Base-by-base conservation (phyloP, 2,797 vertebrate genomes). In the Sebastolobus altivelis region DNA sequence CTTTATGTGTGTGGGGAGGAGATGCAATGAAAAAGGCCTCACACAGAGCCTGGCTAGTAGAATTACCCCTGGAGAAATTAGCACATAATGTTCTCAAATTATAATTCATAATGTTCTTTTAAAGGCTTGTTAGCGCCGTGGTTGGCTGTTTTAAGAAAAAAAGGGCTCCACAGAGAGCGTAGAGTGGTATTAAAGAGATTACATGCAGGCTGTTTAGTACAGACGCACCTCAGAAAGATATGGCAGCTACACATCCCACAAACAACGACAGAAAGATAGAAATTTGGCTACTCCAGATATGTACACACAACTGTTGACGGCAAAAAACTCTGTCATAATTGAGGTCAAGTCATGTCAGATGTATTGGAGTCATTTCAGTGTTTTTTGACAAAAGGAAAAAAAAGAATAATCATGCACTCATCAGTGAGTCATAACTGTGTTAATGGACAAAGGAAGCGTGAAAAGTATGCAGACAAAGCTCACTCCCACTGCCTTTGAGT, bases 41-140 rank as follows among this genome's bases (percentile, higher is more conserved):
- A 88, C 82, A 87, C 78, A 40, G 77, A 75, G 81, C 67, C 27
- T n/a, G 31, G 67, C 79, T 65, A 29, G 58, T 38, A 2, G 46
- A 75, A 58, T 29, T 61, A 68, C 82, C 91, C 85, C 88, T 75
- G 72, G 89, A 94, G 90, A 91, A 93, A 94, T 93, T 77, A 91
- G 77, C 79, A 72, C 81, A 59, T 91, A 88, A 93, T 91, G 86
- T 80, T 86, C 77, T 76, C 63, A 82, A 88, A 93, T 92, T 87
- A 91, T 89, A 87, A 93, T 90, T 93, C 90, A 89, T 91, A 92
- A 93, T 89, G 87, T 87, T 86, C 87, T 82, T 86, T 88, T 90
- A 86, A 87, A 87, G 83, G 74, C 89, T 90, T 88, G 89, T 94
- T 91, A 92, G 80, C 65, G 10, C 78, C 8, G 46, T 22, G 56